Evolutionary conservation across 2,888 invertebrate genomes (phyloP).

Genomic region (Drosophila ochracea): DNA sequence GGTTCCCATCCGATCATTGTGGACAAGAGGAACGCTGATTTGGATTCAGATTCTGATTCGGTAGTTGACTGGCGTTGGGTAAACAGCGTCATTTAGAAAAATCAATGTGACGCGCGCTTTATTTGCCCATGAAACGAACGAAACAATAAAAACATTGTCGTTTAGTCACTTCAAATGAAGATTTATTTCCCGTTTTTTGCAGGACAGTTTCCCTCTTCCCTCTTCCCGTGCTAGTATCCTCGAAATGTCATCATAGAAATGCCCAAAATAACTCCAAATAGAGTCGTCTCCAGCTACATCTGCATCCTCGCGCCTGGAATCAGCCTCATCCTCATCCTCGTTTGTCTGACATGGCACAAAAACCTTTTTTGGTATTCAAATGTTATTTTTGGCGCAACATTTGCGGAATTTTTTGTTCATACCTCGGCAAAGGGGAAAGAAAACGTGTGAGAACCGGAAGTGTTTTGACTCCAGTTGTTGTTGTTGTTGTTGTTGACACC

Average conservation of each 20-base stretch:
- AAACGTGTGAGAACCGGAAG: slow-evolving; percentile 73
- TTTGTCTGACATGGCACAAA: slow-evolving; percentile 62
- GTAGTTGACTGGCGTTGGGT: slow-evolving; percentile 37
- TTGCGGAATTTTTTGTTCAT: slow-evolving; percentile 55
- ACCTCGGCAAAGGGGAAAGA: slow-evolving; percentile 22
- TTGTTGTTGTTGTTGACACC: slow-evolving; percentile 46
- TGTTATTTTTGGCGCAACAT: slow-evolving; percentile 74
- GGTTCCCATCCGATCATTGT: slow-evolving; percentile 52
- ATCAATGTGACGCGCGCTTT: slow-evolving; percentile 51
- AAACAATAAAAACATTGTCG: slow-evolving; percentile 58
- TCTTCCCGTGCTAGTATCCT: neutral
- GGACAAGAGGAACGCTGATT: slow-evolving; percentile 32
- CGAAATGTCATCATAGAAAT: slow-evolving; percentile 38
- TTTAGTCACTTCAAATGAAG: slow-evolving; percentile 64
- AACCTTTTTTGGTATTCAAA: slow-evolving; percentile 75
- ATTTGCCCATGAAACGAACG: slow-evolving; percentile 42
- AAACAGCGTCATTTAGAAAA: slow-evolving; percentile 65
- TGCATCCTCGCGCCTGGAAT: slow-evolving; percentile 20
- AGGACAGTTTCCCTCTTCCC: neutral
- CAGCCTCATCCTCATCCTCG: slow-evolving; percentile 23
- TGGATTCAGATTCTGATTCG: slow-evolving; percentile 13
- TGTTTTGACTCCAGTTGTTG: slow-evolving; percentile 38
- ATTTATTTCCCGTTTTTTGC: slow-evolving; percentile 22
- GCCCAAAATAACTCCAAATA: slow-evolving; percentile 55
- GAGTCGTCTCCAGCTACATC: slow-evolving; percentile 53